Conservation (phyloP, 2,888 invertebrate genomes). For the Uropetala carovei region DNA sequence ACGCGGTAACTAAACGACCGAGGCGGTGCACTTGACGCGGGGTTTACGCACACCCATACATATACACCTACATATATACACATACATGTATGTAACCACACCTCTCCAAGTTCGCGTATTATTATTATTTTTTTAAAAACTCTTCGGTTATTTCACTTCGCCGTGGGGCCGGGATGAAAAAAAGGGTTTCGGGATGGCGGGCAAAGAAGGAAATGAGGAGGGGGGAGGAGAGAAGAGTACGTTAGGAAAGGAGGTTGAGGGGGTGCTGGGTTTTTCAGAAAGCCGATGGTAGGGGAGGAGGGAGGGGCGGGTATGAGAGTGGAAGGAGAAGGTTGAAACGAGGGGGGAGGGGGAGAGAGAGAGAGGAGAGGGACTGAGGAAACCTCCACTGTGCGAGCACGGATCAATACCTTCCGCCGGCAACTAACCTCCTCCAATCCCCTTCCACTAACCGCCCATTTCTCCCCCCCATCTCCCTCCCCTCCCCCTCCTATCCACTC, state of each 20-base stretch:
- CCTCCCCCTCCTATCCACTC: not conserved
- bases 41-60: too few relatives aligned
- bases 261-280: not conserved
- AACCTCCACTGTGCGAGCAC: constrained; percentile 21
- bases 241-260: not conserved
- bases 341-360: not conserved
- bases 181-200: not conserved
- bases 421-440: constrained; percentile 62
- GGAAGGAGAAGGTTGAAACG: not conserved
- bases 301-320: not conserved
- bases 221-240: too few relatives aligned
- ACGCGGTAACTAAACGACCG: too few relatives aligned
- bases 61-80: not conserved
- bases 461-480: not conserved
- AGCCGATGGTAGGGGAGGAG: not conserved
- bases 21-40: too few relatives aligned
- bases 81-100: not conserved
- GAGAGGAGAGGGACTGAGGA: not conserved
- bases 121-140: not conserved
- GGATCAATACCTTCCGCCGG: constrained; percentile 63
- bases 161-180: not conserved
- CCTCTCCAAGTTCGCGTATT: not conserved
- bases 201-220: not conserved
- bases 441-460: constrained; percentile 24
- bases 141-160: not conserved